Base-by-base conservation (phyloP, 2,888 invertebrate species). In the Temnothorax rugatulus region DNA sequence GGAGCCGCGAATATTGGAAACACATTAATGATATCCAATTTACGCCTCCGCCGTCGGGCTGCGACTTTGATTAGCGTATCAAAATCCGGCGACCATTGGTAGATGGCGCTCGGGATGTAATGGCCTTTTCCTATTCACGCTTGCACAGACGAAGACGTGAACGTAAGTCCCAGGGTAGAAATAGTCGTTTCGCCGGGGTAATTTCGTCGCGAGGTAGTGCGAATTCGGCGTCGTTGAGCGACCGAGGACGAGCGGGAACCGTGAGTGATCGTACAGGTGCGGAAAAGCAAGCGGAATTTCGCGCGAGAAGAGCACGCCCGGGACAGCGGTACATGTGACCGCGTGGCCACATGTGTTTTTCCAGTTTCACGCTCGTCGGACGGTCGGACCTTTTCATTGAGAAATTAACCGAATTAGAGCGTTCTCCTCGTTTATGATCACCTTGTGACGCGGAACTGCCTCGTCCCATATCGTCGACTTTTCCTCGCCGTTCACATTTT, bases 61-160 rank as follows among this genome's bases (percentile, higher is more conserved):
- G 21, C 8, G n/a, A 34, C 21, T 3, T 91, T 91, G 93, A 93
- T 84, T 90, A 82, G 76, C 29, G 59, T 77, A 54, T 84, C 71
- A 59, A 87, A 88, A 87, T 90, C 92, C 91, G 92, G 91, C 75
- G 87, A 88, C 90, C 87, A 89, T 89, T 83, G 90, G 76, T 84
- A 81, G 82, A 81, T 73, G 76, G 77, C 86, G 88, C 87, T 86
- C 87, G 85, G 63, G 89, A 83, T 91, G 90, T 91, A 89, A 95
- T 95, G 95, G 95, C 94, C 94, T 94, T 95, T 95, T 95, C 95
- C 95, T 94, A 94, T 95, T 94, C 93, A 93, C 93, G 94, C 93
- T 91, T 93, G 92, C 89, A 91, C 88, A 89, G 88, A 88, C 88
- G 93, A 92, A 89, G 93, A 94, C 94, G 93, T 93, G 93, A 93